Evolutionary conservation across 2,888 invertebrate species (phyloP), one percentile per base, ranked within the genome.

Genomic region (Pheosia gnoma): DNA sequence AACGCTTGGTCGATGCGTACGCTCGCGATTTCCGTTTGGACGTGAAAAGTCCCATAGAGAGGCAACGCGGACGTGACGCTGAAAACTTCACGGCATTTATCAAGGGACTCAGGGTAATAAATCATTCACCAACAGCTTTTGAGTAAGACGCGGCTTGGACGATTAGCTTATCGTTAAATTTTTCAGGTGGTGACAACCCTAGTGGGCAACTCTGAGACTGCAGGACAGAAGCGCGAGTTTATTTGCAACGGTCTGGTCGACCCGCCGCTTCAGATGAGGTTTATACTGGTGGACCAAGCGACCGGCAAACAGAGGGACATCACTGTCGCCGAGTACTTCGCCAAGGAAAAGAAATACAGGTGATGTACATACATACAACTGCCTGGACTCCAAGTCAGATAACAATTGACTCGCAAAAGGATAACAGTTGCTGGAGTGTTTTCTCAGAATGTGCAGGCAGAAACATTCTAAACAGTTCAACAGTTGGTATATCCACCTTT

Each of bases 1-100:
- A 95, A 60, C 72, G 65, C 3, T 78, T 96, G 25, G 61, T 95
- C 0, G 84, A 95, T 0, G 88, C 88, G 0, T 63, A 95, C 6
- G 70, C 90, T 4, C 75, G 79, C 53, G 79, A 83, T 41, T 90
- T 89, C 59, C 66, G 72, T 0, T 61, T 88, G 58, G 79, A 84
- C n/a, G 65, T 82, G 0, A 68, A 45, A 5, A 61, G 59, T 8
- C 65, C 80, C 0, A 7, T 93, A 0, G 85, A 88, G 0, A 60
- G 59, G 0, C 92, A 92, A 64, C 72, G 79, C 2, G 67, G 70
- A 0, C 59, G 66, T 3, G 68, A 67, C 0, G 59, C 72, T 1
- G 87, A 89, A 0, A 60, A 59, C 8, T 90, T 94, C 55, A 36
- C 59, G 5, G 67, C 69, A 3, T 95, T 87, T 72, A 70, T 95